phyloP scores from a whole-genome alignment of 2,797 vertebrate genomes.

The Telmatherina bonti region DNA sequence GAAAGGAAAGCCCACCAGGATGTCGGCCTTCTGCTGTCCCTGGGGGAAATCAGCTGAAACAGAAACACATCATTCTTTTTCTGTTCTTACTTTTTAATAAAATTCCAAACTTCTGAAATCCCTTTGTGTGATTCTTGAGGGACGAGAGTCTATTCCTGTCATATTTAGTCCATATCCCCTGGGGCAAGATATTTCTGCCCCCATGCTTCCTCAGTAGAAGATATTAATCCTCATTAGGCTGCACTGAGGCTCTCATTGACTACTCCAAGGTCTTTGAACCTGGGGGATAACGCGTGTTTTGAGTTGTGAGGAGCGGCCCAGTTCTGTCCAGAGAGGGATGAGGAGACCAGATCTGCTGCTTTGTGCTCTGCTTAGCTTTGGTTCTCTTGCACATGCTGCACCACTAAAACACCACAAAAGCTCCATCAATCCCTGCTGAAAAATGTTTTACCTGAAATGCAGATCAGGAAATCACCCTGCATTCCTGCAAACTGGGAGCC shows the following conservation, averaged over 20 bases:
- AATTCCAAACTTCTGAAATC: slow-evolving; percentile 51
- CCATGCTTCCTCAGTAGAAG: slow-evolving; percentile 64
- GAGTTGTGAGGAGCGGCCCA: slow-evolving; percentile 56
- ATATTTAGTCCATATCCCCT: slow-evolving; percentile 75
- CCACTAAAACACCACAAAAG: background rate
- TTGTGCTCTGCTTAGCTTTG: background rate
- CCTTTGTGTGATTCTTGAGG: slow-evolving; percentile 66
- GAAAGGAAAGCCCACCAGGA: too few species aligned
- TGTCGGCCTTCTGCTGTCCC: background rate
- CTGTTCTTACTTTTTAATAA: background rate
- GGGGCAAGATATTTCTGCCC: slow-evolving; percentile 77
- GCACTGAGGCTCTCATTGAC: slow-evolving; percentile 76
- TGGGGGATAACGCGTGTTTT: slow-evolving; percentile 60
- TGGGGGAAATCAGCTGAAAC: background rate
- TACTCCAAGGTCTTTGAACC: slow-evolving; percentile 74
- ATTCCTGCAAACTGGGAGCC: too few species aligned
- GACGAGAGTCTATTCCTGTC: slow-evolving; percentile 62
- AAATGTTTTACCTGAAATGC: too few species aligned
- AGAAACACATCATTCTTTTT: background rate
- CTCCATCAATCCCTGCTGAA: too few species aligned
- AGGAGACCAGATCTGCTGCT: slow-evolving; percentile 12
- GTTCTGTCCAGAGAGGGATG: slow-evolving; percentile 68
- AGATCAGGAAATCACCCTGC: too few species aligned
- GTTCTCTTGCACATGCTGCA: background rate
- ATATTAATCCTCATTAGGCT: slow-evolving; percentile 86